Percentiles rank a stretch among this genome's conserved stretches.
Conservation (phyloP, 2,113 vertebrate species). For the Toxotes jaculatrix region DNA sequence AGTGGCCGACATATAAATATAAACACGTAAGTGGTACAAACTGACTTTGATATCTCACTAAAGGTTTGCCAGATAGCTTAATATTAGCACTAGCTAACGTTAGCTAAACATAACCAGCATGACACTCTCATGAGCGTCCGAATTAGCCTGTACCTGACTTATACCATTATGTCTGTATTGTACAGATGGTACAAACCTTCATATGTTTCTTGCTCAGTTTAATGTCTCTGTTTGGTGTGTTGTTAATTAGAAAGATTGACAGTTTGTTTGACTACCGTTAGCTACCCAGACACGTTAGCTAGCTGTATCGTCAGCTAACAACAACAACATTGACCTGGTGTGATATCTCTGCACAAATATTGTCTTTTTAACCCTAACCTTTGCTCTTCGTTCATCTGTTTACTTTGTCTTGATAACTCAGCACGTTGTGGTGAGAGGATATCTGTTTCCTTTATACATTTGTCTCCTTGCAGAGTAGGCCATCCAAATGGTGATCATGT, state of each 20-base stretch:
- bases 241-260: not conserved
- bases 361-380: not conserved
- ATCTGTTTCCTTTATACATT: not conserved
- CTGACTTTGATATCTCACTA: not conserved
- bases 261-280: not conserved
- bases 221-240: not conserved
- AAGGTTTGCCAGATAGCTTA: not conserved
- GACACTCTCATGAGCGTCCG: not conserved
- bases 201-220: rapidly evolving
- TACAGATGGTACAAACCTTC: not conserved
- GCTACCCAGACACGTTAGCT: conserved; percentile 35
- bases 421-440: not conserved
- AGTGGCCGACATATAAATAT: not conserved
- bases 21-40: conserved; percentile 63
- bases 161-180: not conserved
- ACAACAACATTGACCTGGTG: conserved; percentile 33
- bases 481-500: conserved; percentile 85
- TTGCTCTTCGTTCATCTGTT: not conserved
- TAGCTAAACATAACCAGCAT: conserved; percentile 59
- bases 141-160: not conserved
- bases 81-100: conserved; percentile 45
- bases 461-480: conserved; percentile 30
- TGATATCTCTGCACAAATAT: not conserved
- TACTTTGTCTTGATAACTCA: not conserved
- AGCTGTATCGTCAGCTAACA: conserved; percentile 14